Percentiles rank a stretch among this genome's conserved stretches.
These are phyloP conservation scores for Pachycephus smyrnensis DNA, from an alignment of 2,888 invertebrate species.

Conservation along the genomic window DNA sequence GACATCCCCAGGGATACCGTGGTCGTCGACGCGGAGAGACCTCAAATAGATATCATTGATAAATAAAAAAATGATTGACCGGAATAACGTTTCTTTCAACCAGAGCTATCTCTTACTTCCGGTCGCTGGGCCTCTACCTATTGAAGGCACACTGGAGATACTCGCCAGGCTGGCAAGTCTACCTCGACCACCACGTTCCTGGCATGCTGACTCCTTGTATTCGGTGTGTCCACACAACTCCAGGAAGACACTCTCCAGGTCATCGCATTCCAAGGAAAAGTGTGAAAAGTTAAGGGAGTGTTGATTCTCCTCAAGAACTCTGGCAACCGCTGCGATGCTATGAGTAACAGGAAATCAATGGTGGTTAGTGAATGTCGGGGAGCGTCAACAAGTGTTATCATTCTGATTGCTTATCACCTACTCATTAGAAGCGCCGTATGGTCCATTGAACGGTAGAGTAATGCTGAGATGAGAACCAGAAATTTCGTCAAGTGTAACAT, in stretches of 20 bases:
- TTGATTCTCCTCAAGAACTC: conserved; percentile 68
- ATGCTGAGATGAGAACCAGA: conserved; percentile 67
- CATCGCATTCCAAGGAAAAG: conserved; percentile 73
- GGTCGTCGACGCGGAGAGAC: neutral
- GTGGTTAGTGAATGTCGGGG: neutral
- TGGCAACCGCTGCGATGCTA: conserved; percentile 63
- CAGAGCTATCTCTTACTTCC: neutral
- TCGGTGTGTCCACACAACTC: conserved; percentile 69
- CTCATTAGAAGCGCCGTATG: conserved; percentile 70
- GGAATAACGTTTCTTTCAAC: neutral
- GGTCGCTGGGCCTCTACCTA: conserved; percentile 24
- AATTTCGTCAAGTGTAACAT: conserved; percentile 67
- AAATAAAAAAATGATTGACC: neutral
- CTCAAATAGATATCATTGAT: neutral
- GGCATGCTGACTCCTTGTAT: neutral
- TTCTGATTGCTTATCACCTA: conserved; percentile 55
- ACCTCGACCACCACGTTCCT: neutral
- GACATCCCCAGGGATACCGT: conserved; percentile 29
- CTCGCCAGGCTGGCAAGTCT: conserved; percentile 37
- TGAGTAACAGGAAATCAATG: neutral
- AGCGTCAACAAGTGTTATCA: conserved; percentile 10
- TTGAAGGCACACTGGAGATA: conserved; percentile 34
- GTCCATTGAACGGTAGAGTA: conserved; percentile 69
- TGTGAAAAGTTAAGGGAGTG: conserved; percentile 66
- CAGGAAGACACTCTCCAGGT: conserved; percentile 75